A percentile compares a stretch with the other conserved stretches of the same genome.
Evolutionary conservation across 2,113 vertebrate genomes (phyloP).

Genomic region (Coreoperca whiteheadi): DNA sequence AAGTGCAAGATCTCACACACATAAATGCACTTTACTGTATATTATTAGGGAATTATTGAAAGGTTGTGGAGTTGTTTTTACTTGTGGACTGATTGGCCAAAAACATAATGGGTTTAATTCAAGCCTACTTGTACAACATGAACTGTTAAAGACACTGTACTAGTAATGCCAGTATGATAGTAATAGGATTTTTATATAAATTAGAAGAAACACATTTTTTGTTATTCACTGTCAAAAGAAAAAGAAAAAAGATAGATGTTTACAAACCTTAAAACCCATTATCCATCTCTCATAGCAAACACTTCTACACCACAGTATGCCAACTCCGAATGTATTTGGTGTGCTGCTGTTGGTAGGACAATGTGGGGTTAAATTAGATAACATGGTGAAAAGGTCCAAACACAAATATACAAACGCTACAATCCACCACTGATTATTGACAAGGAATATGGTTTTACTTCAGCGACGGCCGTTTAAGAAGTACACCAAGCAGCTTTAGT

Average conservation of each 20-base stretch:
- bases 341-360: not conserved
- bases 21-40: not conserved
- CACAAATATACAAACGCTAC: not conserved
- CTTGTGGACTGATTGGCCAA: too few species aligned
- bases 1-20: conserved; percentile 23
- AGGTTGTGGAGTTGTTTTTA: not conserved
- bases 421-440: not conserved
- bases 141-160: not conserved
- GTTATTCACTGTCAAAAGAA: not conserved
- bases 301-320: not conserved
- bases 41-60: not conserved
- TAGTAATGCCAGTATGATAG: not conserved
- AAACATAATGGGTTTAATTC: not conserved
- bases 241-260: not conserved
- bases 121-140: not conserved
- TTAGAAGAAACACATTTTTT: not conserved
- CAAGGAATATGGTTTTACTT: not conserved
- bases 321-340: not conserved
- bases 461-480: not conserved
- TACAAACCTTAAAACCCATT: not conserved
- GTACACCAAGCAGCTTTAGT: not conserved
- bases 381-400: not conserved
- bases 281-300: not conserved
- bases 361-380: not conserved
- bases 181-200: not conserved